Evolutionary conservation across 2,797 vertebrate species (phyloP).

Genomic region (Megalops cyprinoides): DNA sequence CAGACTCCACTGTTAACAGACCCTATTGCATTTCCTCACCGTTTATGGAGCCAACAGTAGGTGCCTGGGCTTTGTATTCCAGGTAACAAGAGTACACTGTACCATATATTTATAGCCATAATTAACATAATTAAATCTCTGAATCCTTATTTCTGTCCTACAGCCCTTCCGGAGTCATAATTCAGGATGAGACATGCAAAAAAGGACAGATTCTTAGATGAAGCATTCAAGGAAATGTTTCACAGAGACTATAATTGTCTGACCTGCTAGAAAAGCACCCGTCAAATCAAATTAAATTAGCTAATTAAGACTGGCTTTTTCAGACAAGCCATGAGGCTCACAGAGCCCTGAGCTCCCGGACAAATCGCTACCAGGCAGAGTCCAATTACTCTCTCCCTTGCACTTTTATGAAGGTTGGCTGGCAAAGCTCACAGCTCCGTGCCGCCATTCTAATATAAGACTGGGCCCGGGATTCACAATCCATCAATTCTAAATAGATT

Average conservation of each 20-base stretch:
- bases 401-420: neutral
- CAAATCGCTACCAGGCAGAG: conserved; percentile 33
- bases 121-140: neutral
- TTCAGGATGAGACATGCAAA: too few relatives aligned
- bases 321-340: neutral
- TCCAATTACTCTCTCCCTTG: conserved; percentile 16
- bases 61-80: too few relatives aligned
- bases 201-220: neutral
- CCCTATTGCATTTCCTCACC: too few relatives aligned
- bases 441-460: conserved; percentile 19
- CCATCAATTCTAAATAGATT: conserved; percentile 27
- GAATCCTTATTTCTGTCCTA: neutral
- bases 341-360: neutral
- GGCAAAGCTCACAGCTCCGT: conserved; percentile 6
- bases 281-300: conserved; percentile 15
- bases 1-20: too few relatives aligned
- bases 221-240: neutral
- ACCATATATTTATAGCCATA: too few relatives aligned
- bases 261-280: neutral
- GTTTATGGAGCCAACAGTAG: too few relatives aligned
- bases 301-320: conserved; percentile 1
- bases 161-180: neutral
- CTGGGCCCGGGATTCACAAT: conserved; percentile 20
- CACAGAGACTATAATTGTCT: neutral
- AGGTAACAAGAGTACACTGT: too few relatives aligned